phyloP scores from a whole-genome alignment of 2,797 vertebrate genomes.

The Xerus rutilus region DNA sequence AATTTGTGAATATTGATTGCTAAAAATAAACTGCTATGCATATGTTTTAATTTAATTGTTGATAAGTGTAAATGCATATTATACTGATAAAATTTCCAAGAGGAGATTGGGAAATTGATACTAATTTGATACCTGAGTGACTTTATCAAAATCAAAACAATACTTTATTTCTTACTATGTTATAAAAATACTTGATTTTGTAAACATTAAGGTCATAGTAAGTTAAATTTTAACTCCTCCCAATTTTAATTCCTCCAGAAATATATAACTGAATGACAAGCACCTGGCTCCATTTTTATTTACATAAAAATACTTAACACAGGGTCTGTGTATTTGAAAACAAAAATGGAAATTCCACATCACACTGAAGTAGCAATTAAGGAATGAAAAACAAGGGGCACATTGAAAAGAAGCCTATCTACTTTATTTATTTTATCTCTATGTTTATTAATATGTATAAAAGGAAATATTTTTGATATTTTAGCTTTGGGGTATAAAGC shows the following conservation, averaged over 20 bases:
- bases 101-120: background rate
- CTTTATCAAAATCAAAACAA: background rate
- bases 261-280: background rate
- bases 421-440: background rate
- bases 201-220: background rate
- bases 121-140: background rate
- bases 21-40: background rate
- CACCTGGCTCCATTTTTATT: background rate
- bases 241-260: slow-evolving; percentile 15
- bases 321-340: background rate
- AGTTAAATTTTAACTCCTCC: background rate
- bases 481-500: background rate
- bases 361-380: background rate
- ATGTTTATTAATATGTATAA: background rate
- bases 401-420: background rate
- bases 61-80: background rate
- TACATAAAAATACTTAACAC: background rate
- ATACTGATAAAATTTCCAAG: background rate
- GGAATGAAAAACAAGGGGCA: background rate
- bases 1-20: slow-evolving; percentile 2
- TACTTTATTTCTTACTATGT: background rate
- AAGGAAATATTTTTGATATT: background rate
- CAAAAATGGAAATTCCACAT: background rate
- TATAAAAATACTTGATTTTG: background rate
- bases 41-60: slow-evolving; percentile 19